Percentiles rank a stretch among this genome's conserved stretches.
phyloP scores from a whole-genome alignment of 2,888 invertebrate genomes.

The Lithophane socia region DNA sequence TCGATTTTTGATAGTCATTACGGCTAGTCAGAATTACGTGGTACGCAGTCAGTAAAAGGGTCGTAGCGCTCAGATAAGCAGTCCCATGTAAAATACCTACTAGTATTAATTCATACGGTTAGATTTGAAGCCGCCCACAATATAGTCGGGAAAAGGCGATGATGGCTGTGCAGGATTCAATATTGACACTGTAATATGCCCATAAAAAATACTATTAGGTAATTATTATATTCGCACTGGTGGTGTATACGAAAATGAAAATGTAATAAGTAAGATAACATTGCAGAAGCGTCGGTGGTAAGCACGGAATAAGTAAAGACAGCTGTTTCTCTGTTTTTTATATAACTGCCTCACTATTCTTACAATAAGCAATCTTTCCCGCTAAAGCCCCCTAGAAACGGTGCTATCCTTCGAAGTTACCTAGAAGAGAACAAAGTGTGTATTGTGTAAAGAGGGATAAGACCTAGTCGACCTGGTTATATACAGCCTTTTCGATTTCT shows the following conservation, averaged over 20 bases:
- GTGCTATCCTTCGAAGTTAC: slow-evolving; percentile 2
- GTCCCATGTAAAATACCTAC: not conserved
- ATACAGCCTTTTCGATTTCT: not conserved
- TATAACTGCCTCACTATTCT: not conserved
- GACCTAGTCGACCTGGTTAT: not conserved
- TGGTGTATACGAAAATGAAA: not conserved
- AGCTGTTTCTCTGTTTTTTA: slow-evolving; percentile 14
- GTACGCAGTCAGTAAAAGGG: too few species aligned
- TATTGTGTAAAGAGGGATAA: not conserved
- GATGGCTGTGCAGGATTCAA: not conserved
- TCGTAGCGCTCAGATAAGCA: not conserved
- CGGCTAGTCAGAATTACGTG: too few species aligned
- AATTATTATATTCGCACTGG: slow-evolving; percentile 2
- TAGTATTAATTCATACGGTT: not conserved
- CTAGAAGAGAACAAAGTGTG: not conserved
- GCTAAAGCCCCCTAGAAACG: too few species aligned
- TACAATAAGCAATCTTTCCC: not conserved
- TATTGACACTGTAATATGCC: not conserved
- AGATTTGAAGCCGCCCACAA: not conserved
- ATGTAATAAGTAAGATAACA: not conserved
- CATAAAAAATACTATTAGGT: slow-evolving; percentile 3
- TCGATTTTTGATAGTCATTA: too few species aligned
- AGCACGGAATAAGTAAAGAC: not conserved
- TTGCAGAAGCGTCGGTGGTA: not conserved
- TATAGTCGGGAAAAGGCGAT: not conserved